Base-by-base conservation (phyloP, 2,888 invertebrate species). In the Sphinx pinastri region DNA sequence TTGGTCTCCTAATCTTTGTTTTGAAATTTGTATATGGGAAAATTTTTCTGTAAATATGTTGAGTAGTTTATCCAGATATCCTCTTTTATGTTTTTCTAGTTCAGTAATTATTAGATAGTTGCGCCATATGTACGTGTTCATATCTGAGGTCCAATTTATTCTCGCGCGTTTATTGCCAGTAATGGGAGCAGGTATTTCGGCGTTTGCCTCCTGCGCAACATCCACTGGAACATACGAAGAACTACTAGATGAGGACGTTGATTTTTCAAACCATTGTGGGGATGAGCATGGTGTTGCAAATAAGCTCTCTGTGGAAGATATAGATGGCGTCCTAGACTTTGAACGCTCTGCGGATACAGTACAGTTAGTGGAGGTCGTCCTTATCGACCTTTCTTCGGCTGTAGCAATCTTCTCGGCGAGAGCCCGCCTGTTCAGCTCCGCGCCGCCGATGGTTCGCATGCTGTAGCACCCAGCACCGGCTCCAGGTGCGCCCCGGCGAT, bases 381-480 rank as follows among this genome's bases (percentile, higher is more conserved):
- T 25, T 2, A 2, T 25, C 25, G 25, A 25, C 25, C 25, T 25
- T 25, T 25, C 25, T 52, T 52, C 52, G 52, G 52, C 52, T 52
- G 52, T 52, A 52, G 52, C 52, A 52, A 52, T n/a, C n/a, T 52
- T n/a, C 14, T 52, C 52, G 52, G n/a, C 7, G 52, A 0, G n/a
- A n/a, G 52, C 52, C 52, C 52, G 52, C 52, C 52, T 52, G 52
- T 52, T 52, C 52, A 52, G 52, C 52, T 52, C n/a, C 52, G 14
- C 52, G n/a, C n/a, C 52, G 14, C 52, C 52, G 52, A 52, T 52
- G 52, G 52, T 52, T 52, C 52, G 52, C 52, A 52, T 52, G 52
- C 52, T 52, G n/a, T 52, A 14, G 52, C n/a, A 52, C n/a, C 52
- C n/a, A 52, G 52, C 52, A 52, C n/a, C 52, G 4, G 52, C 52